Evolutionary conservation across 2,797 vertebrate genomes (phyloP).

Genomic region (Urophycis tenuis): DNA sequence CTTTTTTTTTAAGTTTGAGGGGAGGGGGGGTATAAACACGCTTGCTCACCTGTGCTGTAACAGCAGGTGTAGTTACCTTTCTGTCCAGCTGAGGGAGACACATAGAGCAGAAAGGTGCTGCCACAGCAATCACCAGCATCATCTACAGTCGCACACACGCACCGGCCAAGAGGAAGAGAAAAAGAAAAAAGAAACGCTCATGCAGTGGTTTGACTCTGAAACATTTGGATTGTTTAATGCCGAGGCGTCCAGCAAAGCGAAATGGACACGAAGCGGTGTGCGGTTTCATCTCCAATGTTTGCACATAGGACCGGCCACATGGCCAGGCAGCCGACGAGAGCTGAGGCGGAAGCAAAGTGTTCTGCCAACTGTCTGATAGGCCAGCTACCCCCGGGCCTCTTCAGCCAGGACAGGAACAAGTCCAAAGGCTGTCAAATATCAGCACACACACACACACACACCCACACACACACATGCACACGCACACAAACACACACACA

Average conservation of each 20-base stretch:
- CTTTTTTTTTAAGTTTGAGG: not conserved
- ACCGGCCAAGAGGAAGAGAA: not conserved
- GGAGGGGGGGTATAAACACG: not conserved
- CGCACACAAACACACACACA: slow-evolving; percentile 11
- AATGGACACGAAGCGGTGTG: not conserved
- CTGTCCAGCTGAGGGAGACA: slow-evolving; percentile 50
- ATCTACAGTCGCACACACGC: not conserved
- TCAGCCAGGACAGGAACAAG: slow-evolving; percentile 55
- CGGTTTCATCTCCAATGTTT: slow-evolving; percentile 32
- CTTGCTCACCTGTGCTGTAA: not conserved
- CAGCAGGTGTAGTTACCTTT: slow-evolving; percentile 27
- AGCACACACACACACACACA: slow-evolving; percentile 30
- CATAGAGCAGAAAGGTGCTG: slow-evolving; percentile 23
- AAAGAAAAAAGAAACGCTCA: not conserved
- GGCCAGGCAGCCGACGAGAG: slow-evolving; percentile 54
- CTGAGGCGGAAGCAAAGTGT: slow-evolving; percentile 50
- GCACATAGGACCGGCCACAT: slow-evolving; percentile 54
- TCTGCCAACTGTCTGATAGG: slow-evolving; percentile 58
- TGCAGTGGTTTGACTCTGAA: not conserved
- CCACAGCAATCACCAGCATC: slow-evolving; percentile 4
- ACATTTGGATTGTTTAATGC: not conserved
- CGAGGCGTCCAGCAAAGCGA: not conserved
- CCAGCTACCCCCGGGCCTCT: slow-evolving; percentile 52
- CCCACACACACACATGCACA: slow-evolving; percentile 10
- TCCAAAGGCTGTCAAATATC: slow-evolving; percentile 56